Evolutionary conservation across 1,140 invertebrate genomes (phyloP).

Genomic region (Maconellicoccus hirsutus): DNA sequence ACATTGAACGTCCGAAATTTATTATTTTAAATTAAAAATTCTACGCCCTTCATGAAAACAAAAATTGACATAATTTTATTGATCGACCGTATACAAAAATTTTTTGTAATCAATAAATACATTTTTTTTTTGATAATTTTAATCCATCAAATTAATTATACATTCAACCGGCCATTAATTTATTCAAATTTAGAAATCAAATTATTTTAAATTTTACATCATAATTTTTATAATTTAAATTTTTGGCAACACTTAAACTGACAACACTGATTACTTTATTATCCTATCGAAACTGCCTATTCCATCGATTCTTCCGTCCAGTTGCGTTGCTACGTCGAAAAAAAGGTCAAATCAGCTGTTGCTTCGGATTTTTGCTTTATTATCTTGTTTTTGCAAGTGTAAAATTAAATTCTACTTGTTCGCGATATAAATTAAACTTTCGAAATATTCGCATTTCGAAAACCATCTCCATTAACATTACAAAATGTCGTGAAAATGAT

Average conservation of each 20-base stretch:
- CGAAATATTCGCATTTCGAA: too few species aligned
- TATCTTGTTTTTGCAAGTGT: neutral
- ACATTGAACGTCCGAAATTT: neutral
- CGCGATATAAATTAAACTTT: neutral
- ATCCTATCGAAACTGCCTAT: too few species aligned
- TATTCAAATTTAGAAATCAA: too few species aligned
- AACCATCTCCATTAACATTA: neutral
- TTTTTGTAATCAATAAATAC: too few species aligned
- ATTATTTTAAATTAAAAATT: neutral
- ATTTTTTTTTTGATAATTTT: too few species aligned
- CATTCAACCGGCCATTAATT: too few species aligned
- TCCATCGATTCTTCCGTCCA: neutral
- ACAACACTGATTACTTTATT: too few species aligned
- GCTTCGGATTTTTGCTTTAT: neutral
- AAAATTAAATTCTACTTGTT: neutral
- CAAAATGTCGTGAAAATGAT: neutral
- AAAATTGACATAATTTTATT: neutral
- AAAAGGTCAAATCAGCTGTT: constrained; percentile 8
- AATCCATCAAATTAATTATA: too few species aligned
- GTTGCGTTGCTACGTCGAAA: neutral
- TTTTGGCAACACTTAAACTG: too few species aligned
- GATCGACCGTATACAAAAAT: neutral
- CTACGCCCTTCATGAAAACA: neutral
- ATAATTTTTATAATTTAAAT: too few species aligned
- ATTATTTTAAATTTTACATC: too few species aligned